Percentiles rank a stretch among this genome's conserved stretches.
Conservation (phyloP, 2,888 invertebrate species). For the Pasiphila rectangulata region DNA sequence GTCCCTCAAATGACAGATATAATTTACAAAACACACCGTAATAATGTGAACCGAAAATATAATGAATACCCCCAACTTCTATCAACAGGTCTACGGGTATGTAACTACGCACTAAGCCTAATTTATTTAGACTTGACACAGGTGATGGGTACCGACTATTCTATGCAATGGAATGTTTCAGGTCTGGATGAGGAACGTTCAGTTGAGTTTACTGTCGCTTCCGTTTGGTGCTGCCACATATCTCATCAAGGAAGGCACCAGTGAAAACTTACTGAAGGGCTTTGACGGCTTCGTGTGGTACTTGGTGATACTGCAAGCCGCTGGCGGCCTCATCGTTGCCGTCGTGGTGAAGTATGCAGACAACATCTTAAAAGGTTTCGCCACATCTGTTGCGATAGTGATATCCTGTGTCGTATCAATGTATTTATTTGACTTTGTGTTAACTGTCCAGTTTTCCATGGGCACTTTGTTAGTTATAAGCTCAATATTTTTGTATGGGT, state of each 20-base stretch:
- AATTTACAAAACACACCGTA: background rate
- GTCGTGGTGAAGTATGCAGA: conserved; percentile 99
- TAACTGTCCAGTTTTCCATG: conserved; percentile 91
- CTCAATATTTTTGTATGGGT: conserved; percentile 96
- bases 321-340: conserved; percentile 97
- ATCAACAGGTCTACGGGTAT: no score
- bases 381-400: conserved; percentile 97
- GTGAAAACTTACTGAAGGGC: conserved; percentile 80
- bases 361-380: conserved; percentile 99
- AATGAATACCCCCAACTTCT: no score
- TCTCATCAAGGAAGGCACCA: conserved; percentile 88
- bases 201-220: conserved; percentile 94
- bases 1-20: no score
- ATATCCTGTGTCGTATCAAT: conserved; percentile 97
- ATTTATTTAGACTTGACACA: no score
- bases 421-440: conserved; percentile 92
- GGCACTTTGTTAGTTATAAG: conserved; percentile 95
- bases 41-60: background rate
- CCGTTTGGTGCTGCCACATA: conserved; percentile 93
- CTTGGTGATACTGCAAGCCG: conserved; percentile 93
- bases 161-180: conserved; percentile 44
- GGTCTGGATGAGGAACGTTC: conserved; percentile 98
- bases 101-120: no score
- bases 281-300: conserved; percentile 93
- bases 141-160: no score